These are phyloP conservation scores for Murina feae DNA, from an alignment of 2,113 vertebrate species.

Conservation along the genomic window DNA sequence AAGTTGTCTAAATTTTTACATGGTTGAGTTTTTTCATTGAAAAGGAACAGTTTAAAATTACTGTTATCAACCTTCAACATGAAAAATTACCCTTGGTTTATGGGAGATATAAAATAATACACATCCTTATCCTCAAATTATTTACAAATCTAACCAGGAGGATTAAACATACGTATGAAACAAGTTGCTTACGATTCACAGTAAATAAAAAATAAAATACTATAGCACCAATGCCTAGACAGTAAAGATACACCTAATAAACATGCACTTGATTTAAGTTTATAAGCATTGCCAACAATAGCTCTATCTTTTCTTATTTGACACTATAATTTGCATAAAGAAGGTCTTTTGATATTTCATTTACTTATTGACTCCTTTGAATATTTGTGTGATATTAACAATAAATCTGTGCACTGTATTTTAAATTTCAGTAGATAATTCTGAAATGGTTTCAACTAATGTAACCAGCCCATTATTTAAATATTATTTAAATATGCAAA, in stretches of 20 bases:
- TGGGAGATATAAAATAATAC: neutral
- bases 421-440: neutral
- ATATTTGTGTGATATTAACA: neutral
- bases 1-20: neutral
- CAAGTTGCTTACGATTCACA: neutral
- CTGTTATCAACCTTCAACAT: rapidly evolving
- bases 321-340: neutral
- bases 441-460: neutral
- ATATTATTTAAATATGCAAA: neutral
- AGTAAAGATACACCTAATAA: neutral
- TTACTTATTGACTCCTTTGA: neutral
- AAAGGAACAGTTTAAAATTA: neutral
- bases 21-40: neutral
- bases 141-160: neutral
- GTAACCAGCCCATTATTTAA: neutral
- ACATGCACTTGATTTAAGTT: neutral
- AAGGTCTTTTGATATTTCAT: neutral
- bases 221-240: neutral
- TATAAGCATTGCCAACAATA: neutral
- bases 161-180: neutral
- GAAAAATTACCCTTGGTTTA: rapidly evolving
- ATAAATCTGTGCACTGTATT: neutral
- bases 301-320: neutral
- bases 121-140: neutral
- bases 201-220: neutral